These are phyloP conservation scores for Crotophaga sulcirostris DNA, from an alignment of 2,113 vertebrate genomes.

Conservation along the genomic window DNA sequence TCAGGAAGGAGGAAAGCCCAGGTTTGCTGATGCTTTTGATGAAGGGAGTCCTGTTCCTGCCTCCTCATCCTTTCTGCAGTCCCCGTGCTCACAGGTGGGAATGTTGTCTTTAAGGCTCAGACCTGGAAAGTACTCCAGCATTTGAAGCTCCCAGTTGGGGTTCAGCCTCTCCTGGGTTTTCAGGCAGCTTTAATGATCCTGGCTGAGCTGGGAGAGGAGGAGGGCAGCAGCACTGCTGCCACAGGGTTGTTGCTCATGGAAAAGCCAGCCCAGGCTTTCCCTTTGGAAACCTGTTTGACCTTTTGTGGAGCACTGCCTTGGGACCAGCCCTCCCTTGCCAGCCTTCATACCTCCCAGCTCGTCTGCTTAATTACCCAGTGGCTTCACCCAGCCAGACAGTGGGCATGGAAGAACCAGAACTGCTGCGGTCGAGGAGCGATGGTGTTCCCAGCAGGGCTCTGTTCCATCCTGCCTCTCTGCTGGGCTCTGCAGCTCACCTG, in stretches of 20 bases:
- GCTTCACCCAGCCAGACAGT: neutral
- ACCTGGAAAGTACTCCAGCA: rapidly evolving
- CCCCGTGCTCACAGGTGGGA: neutral
- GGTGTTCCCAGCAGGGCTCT: neutral
- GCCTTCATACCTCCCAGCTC: neutral
- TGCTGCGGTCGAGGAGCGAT: neutral
- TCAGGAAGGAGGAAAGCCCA: neutral
- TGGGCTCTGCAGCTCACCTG: neutral
- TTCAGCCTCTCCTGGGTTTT: neutral
- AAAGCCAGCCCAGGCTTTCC: neutral
- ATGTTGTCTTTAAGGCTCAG: neutral
- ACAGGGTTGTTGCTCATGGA: neutral
- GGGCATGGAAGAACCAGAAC: rapidly evolving
- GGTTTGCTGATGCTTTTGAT: neutral
- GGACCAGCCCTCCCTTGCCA: neutral
- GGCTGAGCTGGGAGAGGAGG: neutral
- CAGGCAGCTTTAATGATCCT: rapidly evolving
- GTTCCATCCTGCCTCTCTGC: neutral
- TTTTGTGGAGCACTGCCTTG: neutral
- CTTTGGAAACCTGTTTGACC: neutral
- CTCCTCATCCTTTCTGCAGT: neutral
- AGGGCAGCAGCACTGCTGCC: neutral
- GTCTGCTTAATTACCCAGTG: neutral
- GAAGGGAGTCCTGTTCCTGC: neutral
- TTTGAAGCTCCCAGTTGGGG: neutral